Conservation (phyloP, 2,113 vertebrate species). For the Plectropomus leopardus region DNA sequence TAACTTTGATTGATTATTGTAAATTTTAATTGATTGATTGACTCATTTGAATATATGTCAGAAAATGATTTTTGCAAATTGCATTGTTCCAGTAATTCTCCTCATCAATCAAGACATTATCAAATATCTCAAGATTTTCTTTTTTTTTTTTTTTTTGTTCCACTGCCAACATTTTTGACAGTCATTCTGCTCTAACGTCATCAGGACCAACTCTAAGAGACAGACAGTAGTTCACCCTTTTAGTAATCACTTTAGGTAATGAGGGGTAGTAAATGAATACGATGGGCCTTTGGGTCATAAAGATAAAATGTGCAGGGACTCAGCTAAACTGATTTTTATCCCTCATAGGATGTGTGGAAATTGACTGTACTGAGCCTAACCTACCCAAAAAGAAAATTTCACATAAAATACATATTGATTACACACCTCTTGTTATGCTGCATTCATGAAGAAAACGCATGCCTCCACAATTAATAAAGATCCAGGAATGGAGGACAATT, state of each 20-base stretch:
- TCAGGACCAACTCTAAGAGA: neutral
- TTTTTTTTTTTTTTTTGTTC: too few relatives aligned
- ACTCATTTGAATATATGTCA: too few relatives aligned
- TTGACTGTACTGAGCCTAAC: neutral
- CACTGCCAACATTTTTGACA: neutral
- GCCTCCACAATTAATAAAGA: too few relatives aligned
- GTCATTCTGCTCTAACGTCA: neutral
- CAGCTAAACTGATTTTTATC: neutral
- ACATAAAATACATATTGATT: too few relatives aligned
- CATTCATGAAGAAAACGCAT: too few relatives aligned
- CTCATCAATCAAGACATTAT: neutral
- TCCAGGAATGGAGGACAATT: too few relatives aligned
- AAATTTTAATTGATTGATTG: too few relatives aligned
- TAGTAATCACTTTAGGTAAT: neutral
- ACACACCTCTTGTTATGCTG: too few relatives aligned
- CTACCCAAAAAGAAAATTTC: too few relatives aligned
- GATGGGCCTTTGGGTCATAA: neutral
- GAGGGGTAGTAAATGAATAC: neutral
- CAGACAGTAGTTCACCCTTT: neutral
- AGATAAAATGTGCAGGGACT: neutral
- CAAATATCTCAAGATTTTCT: neutral
- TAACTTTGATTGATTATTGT: too few relatives aligned
- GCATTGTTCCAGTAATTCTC: neutral
- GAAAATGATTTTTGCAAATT: too few relatives aligned
- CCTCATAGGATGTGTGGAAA: neutral